phyloP scores from a whole-genome alignment of 1,140 invertebrate species.

The Drosophila bocki region DNA sequence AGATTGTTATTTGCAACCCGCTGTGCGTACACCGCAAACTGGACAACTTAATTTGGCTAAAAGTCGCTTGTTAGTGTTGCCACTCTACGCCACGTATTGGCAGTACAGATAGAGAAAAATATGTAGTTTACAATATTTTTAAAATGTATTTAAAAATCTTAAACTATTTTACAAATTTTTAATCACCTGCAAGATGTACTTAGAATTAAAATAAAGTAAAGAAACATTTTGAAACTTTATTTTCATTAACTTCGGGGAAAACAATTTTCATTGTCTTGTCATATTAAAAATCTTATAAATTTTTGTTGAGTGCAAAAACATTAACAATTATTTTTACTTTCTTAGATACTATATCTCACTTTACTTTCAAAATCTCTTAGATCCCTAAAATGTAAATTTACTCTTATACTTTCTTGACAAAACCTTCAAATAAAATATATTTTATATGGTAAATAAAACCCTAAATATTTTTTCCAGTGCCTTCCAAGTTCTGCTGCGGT shows the following conservation, averaged over 20 bases:
- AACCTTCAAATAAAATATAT: background rate
- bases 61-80: slow-evolving; percentile 78
- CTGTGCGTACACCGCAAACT: slow-evolving; percentile 82
- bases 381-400: background rate
- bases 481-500: slow-evolving; percentile 40
- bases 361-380: background rate
- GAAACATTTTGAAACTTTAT: too few species aligned
- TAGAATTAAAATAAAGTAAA: background rate
- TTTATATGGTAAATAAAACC: background rate
- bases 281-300: background rate
- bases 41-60: slow-evolving; percentile 83
- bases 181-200: too few species aligned
- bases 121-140: too few species aligned
- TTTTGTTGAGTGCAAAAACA: too few species aligned
- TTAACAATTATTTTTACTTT: background rate
- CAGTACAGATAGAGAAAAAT: background rate
- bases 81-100: slow-evolving; percentile 22
- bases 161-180: background rate
- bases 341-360: fast-evolving
- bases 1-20: slow-evolving; percentile 82
- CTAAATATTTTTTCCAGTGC: background rate
- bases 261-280: background rate
- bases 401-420: fast-evolving
- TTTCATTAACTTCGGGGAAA: background rate
- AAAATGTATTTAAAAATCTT: too few species aligned